A percentile compares a stretch with the other conserved stretches of the same genome.
Conservation (phyloP, 2,888 invertebrate species). For the Bombylius discolor region DNA sequence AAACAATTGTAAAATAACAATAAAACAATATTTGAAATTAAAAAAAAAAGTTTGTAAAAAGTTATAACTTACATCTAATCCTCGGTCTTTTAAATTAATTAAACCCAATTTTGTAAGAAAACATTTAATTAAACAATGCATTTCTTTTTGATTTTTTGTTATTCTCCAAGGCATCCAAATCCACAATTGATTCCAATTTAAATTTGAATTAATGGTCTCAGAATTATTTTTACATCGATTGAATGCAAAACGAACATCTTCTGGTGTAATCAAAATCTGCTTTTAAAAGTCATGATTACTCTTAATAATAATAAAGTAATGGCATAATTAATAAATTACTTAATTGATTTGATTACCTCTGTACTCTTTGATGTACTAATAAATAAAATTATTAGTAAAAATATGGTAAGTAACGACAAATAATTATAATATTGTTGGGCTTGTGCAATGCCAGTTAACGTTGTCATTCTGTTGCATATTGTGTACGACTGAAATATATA, state of each 20-base stretch:
- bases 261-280: conserved; percentile 9
- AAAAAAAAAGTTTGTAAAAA: neutral
- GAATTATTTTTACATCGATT: conserved; percentile 17
- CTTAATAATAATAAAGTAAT: too few relatives aligned
- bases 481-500: too few relatives aligned
- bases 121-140: conserved; percentile 24
- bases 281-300: too few relatives aligned
- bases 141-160: conserved; percentile 12
- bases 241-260: conserved; percentile 16
- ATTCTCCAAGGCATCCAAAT: conserved; percentile 14
- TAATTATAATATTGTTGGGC: too few relatives aligned
- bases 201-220: neutral
- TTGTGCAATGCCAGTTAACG: too few relatives aligned
- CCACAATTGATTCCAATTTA: neutral
- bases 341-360: too few relatives aligned
- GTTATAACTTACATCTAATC: conserved; percentile 18
- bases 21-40: neutral
- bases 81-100: conserved; percentile 21
- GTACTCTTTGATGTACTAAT: too few relatives aligned
- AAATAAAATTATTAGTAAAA: too few relatives aligned
- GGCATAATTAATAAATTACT: too few relatives aligned
- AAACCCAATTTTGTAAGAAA: conserved; percentile 22
- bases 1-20: too few relatives aligned
- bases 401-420: too few relatives aligned
- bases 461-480: too few relatives aligned